Evolutionary conservation across 2,113 vertebrate genomes (phyloP), one percentile per base, ranked within the genome.

Genomic region (Anas platyrhynchos): DNA sequence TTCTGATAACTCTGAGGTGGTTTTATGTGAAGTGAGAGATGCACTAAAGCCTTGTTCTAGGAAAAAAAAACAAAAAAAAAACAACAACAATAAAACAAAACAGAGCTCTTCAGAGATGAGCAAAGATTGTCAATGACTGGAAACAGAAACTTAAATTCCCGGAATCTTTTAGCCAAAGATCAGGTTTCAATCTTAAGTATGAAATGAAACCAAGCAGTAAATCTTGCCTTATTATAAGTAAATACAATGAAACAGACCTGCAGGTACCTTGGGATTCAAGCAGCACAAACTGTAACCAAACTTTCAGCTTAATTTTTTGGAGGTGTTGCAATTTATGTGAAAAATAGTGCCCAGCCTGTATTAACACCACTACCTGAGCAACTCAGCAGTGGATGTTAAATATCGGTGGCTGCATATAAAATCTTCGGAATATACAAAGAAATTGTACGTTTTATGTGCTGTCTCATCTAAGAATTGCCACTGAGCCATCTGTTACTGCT

Each of bases 101-200:
- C 59, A 34, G 41, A 50, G 65, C 79, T 77, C 75, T 63, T 48
- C 32, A 79, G 73, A 84, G 79, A 7, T 41, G 68, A 56, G 41
- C 56, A 83, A 6, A 56, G 80, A 36, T 34, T 1, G 0, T 55
- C 83, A 56, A 27, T 91, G 87, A 41, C 93, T 85, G 91, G 89
- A 94, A 95, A 6, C 32, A 55, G 85, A 62, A 89, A 63, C 79
- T 43, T 83, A 5, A 22, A 65, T 95, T 94, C 90, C 84, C 89
- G 63, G 94, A 92, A 95, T 71, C 82, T 94, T 83, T 73, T 36
- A 69, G 71, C 67, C 85, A 48, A 32, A 74, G 78, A 80, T 91
- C 72, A 36, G 63, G 50, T 95, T 97, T 93, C 87, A 67, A 3
- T 66, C 72, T 54, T 7, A 46, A 76, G 74, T 20, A 7, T 26